phyloP scores from a whole-genome alignment of 2,797 vertebrate species.

The Vireo griseus region DNA sequence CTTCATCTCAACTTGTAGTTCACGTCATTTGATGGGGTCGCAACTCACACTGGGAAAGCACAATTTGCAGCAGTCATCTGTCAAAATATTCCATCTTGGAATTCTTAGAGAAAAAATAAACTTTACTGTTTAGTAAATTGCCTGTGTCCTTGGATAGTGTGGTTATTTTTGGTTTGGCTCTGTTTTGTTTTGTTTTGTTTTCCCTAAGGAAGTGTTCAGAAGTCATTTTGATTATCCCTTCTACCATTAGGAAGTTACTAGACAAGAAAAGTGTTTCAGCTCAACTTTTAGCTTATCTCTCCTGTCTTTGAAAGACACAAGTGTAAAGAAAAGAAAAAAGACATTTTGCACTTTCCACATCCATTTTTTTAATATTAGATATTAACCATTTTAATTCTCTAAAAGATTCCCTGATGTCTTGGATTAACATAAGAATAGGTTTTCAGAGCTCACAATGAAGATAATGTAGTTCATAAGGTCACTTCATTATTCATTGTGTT shows the following conservation, averaged over 20 bases:
- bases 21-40: neutral
- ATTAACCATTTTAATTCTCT: neutral
- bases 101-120: neutral
- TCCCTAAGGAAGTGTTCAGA: neutral
- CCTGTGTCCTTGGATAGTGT: neutral
- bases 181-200: neutral
- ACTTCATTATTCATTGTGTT: neutral
- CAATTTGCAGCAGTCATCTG: neutral
- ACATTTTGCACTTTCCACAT: neutral
- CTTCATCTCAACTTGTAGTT: neutral
- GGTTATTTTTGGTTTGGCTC: neutral
- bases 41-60: neutral
- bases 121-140: neutral
- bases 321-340: neutral
- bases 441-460: neutral
- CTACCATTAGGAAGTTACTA: neutral
- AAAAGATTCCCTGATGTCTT: neutral
- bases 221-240: neutral
- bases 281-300: neutral
- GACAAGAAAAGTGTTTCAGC: neutral
- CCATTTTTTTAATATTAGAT: neutral
- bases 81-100: neutral
- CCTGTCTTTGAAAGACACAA: neutral
- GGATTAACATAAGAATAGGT: neutral
- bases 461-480: neutral